These are phyloP conservation scores for Dryas iulia DNA, from an alignment of 1,140 invertebrate species.

Conservation along the genomic window DNA sequence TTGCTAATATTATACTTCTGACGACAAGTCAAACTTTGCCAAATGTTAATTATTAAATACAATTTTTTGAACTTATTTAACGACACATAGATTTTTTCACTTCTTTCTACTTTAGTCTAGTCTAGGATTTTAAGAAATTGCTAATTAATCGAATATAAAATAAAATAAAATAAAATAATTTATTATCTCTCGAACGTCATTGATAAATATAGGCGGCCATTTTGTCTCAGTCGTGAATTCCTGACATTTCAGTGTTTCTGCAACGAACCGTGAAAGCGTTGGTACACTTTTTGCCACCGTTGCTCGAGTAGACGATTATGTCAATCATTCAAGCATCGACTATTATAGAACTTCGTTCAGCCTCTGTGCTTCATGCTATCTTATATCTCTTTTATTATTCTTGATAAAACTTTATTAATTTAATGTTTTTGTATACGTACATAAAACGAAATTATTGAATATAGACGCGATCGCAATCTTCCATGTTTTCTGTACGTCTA, in stretches of 20 bases:
- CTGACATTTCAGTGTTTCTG: constrained; percentile 28
- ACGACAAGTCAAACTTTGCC: neutral
- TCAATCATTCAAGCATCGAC: constrained; percentile 25
- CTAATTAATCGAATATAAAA: neutral
- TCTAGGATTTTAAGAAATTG: neutral
- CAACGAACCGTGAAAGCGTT: constrained; percentile 34
- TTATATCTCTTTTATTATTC: neutral
- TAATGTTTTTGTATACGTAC: neutral
- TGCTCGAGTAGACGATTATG: constrained; percentile 28
- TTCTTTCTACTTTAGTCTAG: no score
- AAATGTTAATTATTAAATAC: neutral
- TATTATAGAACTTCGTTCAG: constrained; percentile 10
- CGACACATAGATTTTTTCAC: neutral
- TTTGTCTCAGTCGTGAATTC: constrained; percentile 27
- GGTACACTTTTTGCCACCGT: constrained; percentile 28
- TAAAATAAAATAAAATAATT: neutral
- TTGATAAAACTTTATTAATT: no score
- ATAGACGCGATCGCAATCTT: neutral
- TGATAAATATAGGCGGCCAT: constrained; percentile 17
- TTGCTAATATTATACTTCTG: neutral
- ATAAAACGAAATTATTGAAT: no score
- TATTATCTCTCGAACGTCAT: neutral
- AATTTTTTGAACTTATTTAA: neutral
- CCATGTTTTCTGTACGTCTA: neutral
- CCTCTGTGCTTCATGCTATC: constrained; percentile 6